Evolutionary conservation across 1,140 invertebrate species (phyloP), one percentile per base, ranked within the genome.

Genomic region (Brachionus koreanus): DNA sequence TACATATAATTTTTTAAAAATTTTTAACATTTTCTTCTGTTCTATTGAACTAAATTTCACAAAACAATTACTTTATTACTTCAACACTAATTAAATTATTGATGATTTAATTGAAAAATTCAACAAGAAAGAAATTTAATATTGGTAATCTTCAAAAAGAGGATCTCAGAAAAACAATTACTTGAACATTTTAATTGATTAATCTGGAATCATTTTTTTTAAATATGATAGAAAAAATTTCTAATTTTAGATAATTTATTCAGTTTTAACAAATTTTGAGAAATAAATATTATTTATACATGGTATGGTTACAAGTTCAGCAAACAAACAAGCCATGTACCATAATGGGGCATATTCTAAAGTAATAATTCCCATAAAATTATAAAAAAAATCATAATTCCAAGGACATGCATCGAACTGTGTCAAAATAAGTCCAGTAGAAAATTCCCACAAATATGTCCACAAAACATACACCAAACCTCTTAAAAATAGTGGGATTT

Each of bases 341-440:
- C 90, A 91, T 19, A 90, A 84, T 1, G 90, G 90, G 29, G 89
- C 88, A 85, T 90, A 91, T 84, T 91, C 90, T 7, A 90, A 83
- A 7, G 90, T 90, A 35, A 91, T 86, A 23, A 91, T 85, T 0
- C 90, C 90, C 85, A 87, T 87, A 65, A 90, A 86, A 84, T 90
- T 88, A 83, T 87, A 89, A 76, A 86, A 84, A 84, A 90, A 88
- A 12, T 87, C 87, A 84, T 91, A 91, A 83, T 91, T 89, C 90
- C 90, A 90, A 1, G 90, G 90, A 85, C 90, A 90, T 0, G 89
- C 89, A 83, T 87, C 86, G 83, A 90, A 89, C 65, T 87, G 85
- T 43, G 86, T 86, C 7, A 91, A 84, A n/a, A 90, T 61, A 81
- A 84, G 87, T 10, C 90, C 90, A 57, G 88, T 88, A 46, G 85